Conservation (phyloP, 2,888 invertebrate genomes). For the Petrophora chlorosata region DNA sequence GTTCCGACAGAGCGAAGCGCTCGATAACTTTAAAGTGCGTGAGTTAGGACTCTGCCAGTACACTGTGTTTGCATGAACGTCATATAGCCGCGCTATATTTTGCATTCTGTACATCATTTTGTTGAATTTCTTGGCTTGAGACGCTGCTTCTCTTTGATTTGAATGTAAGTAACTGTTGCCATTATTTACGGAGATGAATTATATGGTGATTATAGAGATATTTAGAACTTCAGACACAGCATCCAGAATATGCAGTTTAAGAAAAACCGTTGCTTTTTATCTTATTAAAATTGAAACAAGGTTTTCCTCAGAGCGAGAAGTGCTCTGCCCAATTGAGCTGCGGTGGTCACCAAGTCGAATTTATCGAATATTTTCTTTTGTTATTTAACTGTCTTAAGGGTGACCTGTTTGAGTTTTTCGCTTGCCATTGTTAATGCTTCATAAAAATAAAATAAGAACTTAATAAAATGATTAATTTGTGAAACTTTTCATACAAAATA, state of each 20-base stretch:
- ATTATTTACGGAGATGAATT: constrained; percentile 15
- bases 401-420: too few relatives aligned
- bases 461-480: too few relatives aligned
- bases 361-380: too few relatives aligned
- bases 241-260: neutral
- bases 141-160: constrained; percentile 12
- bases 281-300: neutral
- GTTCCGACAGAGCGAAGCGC: neutral
- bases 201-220: constrained; percentile 7
- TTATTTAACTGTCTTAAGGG: too few relatives aligned
- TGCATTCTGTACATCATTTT: constrained; percentile 15
- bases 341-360: too few relatives aligned
- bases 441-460: too few relatives aligned
- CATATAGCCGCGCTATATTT: constrained; percentile 5
- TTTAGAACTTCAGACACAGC: constrained; percentile 1
- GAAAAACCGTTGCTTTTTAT: too few relatives aligned
- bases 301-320: too few relatives aligned
- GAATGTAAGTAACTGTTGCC: constrained; percentile 12
- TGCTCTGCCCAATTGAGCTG: too few relatives aligned
- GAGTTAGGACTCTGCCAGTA: constrained; percentile 3
- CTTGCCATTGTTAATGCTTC: too few relatives aligned
- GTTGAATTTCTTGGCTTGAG: constrained; percentile 16
- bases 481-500: too few relatives aligned
- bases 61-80: neutral
- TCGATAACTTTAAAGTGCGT: neutral